Evolutionary conservation across 1,140 invertebrate genomes (phyloP).

Genomic region (Triops longicaudatus): DNA sequence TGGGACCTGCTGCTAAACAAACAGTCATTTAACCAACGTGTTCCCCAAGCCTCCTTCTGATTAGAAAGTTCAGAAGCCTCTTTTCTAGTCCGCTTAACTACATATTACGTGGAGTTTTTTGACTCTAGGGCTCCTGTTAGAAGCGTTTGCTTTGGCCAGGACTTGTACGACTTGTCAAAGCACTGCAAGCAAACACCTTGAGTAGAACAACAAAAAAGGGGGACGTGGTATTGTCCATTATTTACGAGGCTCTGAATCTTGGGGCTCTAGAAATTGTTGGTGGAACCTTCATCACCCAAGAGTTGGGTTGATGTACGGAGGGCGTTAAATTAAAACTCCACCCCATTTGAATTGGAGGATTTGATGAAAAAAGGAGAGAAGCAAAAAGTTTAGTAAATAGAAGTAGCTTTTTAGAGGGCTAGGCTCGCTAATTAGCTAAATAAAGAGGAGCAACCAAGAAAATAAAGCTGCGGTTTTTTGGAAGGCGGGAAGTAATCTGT

Average conservation of each 20-base stretch:
- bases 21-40: background rate
- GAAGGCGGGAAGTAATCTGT: background rate
- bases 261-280: background rate
- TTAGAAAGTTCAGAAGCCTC: background rate
- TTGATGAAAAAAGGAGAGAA: background rate
- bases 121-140: background rate
- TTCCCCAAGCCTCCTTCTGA: background rate
- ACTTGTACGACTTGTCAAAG: background rate
- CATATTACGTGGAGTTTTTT: background rate
- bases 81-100: background rate
- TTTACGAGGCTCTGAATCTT: background rate
- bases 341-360: background rate
- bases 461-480: background rate
- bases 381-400: background rate
- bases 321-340: constrained; percentile 15
- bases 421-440: background rate
- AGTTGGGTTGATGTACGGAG: background rate
- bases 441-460: background rate
- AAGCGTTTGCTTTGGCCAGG: background rate
- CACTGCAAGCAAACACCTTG: background rate
- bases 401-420: background rate
- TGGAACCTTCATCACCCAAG: background rate
- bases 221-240: background rate
- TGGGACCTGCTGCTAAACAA: constrained; percentile 14
- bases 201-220: background rate